Percentiles rank a stretch among this genome's conserved stretches.
phyloP scores from a whole-genome alignment of 2,888 invertebrate species.

The Parnassius smintheus region DNA sequence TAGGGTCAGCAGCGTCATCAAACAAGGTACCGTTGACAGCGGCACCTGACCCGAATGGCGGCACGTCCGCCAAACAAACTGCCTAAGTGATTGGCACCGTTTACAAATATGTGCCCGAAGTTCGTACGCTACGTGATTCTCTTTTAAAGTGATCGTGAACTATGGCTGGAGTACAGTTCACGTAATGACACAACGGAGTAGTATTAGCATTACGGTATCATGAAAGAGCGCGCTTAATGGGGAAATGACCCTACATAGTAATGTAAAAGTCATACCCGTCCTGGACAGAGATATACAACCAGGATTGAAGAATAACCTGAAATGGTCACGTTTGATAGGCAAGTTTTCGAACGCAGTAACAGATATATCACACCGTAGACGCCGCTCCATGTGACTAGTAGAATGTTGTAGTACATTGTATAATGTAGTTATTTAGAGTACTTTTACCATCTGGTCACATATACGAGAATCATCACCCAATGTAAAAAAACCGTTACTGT shows the following conservation, averaged over 20 bases:
- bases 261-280: no score
- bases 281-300: no score
- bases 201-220: conserved; percentile 21
- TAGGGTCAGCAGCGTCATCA: conserved; percentile 73
- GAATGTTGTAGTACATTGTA: no score
- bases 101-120: conserved; percentile 57
- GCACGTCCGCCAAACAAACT: conserved; percentile 65
- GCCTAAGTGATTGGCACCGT: conserved; percentile 74
- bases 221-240: not conserved
- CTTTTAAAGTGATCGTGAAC: conserved; percentile 29
- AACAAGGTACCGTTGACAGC: conserved; percentile 73
- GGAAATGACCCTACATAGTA: not conserved
- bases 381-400: no score
- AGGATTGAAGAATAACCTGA: no score
- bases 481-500: no score
- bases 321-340: no score
- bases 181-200: conserved; percentile 1
- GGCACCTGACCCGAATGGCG: conserved; percentile 69
- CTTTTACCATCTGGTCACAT: no score
- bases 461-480: no score
- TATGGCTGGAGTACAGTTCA: conserved; percentile 10
- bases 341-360: no score
- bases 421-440: no score
- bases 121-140: conserved; percentile 43
- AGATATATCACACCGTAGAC: no score